Conservation (phyloP, 2,888 invertebrate species). For the Acrocyrtus sp. region DNA sequence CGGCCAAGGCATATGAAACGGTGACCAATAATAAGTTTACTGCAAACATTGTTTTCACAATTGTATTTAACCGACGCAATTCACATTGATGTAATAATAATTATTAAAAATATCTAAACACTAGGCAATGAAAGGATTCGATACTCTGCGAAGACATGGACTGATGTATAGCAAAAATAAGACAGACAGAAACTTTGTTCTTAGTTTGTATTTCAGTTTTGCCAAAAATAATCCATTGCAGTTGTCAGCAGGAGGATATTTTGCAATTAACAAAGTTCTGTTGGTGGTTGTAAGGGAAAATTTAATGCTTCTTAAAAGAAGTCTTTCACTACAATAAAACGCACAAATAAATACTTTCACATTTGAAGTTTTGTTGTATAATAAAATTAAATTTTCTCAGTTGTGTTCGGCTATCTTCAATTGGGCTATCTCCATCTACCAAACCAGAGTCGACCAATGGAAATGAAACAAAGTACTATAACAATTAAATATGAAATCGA, state of each 20-base stretch:
- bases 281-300: slow-evolving; percentile 49
- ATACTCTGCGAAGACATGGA: slow-evolving; percentile 56
- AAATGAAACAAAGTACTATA: slow-evolving; percentile 20
- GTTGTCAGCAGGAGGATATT: slow-evolving; percentile 56
- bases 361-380: too few relatives aligned
- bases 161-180: slow-evolving; percentile 57
- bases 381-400: slow-evolving; percentile 22
- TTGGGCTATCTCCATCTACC: slow-evolving; percentile 58
- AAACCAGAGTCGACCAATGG: slow-evolving; percentile 59
- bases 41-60: too few relatives aligned
- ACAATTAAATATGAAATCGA: too few relatives aligned
- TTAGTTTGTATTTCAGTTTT: slow-evolving; percentile 56
- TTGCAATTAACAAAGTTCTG: slow-evolving; percentile 52
- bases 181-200: slow-evolving; percentile 58
- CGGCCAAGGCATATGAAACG: slow-evolving; percentile 52
- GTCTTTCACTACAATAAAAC: too few relatives aligned
- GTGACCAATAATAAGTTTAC: too few relatives aligned
- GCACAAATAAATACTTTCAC: too few relatives aligned
- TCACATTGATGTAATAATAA: background rate
- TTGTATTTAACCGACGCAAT: too few relatives aligned
- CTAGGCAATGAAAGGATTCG: slow-evolving; percentile 58
- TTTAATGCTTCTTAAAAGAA: too few relatives aligned
- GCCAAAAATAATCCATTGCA: slow-evolving; percentile 57
- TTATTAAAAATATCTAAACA: background rate
- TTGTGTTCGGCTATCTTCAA: slow-evolving; percentile 50